A percentile compares a stretch with the other conserved stretches of the same genome.
Evolutionary conservation across 2,888 invertebrate species (phyloP).

Genomic region (Sinodicranocentrus sp.): DNA sequence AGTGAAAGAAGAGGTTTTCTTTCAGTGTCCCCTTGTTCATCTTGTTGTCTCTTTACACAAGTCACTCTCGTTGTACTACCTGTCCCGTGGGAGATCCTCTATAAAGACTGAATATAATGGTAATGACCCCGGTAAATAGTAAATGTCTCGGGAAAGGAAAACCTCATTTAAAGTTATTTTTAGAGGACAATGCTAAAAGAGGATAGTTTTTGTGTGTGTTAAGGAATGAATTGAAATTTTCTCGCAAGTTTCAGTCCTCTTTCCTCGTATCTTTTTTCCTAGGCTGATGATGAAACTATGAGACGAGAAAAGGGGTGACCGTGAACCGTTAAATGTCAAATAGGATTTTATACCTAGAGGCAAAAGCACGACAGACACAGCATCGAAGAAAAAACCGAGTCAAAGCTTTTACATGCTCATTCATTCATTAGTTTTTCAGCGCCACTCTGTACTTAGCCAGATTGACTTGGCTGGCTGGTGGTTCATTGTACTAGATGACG

Average conservation of each 20-base stretch:
- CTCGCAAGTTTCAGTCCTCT: background rate
- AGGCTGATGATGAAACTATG: no score
- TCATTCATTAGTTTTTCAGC: background rate
- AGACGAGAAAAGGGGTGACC: slow-evolving; percentile 1
- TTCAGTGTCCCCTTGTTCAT: background rate
- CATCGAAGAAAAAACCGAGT: background rate
- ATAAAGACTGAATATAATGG: slow-evolving; percentile 53
- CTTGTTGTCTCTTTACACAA: slow-evolving; percentile 9
- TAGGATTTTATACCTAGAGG: slow-evolving; percentile 33
- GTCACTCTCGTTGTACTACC: slow-evolving; percentile 6
- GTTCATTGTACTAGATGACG: no score
- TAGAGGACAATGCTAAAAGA: background rate
- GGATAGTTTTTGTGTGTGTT: no score
- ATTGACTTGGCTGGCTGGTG: background rate
- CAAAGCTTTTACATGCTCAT: background rate
- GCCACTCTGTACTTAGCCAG: background rate
- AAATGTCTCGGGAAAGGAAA: slow-evolving; percentile 43
- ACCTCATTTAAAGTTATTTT: slow-evolving; percentile 55
- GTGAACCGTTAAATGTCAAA: slow-evolving; percentile 42
- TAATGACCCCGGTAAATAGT: slow-evolving; percentile 38
- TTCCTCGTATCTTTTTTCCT: no score
- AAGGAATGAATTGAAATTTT: slow-evolving; percentile 4
- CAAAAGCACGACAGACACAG: background rate
- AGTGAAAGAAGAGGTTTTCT: slow-evolving; percentile 29
- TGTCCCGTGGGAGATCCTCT: slow-evolving; percentile 46